A percentile compares a stretch with the other conserved stretches of the same genome.
Evolutionary conservation across 2,113 vertebrate species (phyloP).

Genomic region (Myiagra hebetior): DNA sequence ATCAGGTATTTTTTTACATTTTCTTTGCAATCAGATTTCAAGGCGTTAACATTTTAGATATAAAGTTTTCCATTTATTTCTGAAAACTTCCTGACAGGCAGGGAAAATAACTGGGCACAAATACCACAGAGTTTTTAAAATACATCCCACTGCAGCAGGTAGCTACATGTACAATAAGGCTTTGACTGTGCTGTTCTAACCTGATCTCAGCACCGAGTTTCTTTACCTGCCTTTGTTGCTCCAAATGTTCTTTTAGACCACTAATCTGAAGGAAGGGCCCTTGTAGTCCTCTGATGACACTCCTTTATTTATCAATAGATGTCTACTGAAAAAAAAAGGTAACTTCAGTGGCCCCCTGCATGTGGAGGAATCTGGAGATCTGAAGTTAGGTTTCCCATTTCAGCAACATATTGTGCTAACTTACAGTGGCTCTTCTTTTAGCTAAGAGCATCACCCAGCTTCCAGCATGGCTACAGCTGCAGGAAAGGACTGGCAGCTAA

Average conservation of each 20-base stretch:
- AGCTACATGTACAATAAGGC: neutral
- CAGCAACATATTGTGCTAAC: neutral
- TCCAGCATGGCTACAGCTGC: conserved; percentile 31
- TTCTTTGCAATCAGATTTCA: neutral
- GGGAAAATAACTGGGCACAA: neutral
- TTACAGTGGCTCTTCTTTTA: neutral
- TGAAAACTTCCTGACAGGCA: neutral
- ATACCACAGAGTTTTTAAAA: neutral
- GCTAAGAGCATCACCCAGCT: conserved; percentile 4
- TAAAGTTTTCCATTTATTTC: neutral
- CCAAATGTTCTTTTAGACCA: neutral
- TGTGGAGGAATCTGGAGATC: neutral
- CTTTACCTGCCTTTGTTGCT: neutral
- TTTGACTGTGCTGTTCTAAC: neutral
- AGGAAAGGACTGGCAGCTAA: conserved; percentile 38
- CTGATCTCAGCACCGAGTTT: neutral
- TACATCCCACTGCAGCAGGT: neutral
- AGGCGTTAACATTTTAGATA: neutral
- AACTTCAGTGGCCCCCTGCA: neutral
- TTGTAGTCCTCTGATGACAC: neutral
- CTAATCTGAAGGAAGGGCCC: neutral
- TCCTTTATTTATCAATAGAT: neutral
- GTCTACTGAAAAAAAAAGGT: neutral
- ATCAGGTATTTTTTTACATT: neutral
- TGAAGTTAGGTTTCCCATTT: neutral